Evolutionary conservation across 2,888 invertebrate species (phyloP).

Genomic region (Acanthosepion lycidas): DNA sequence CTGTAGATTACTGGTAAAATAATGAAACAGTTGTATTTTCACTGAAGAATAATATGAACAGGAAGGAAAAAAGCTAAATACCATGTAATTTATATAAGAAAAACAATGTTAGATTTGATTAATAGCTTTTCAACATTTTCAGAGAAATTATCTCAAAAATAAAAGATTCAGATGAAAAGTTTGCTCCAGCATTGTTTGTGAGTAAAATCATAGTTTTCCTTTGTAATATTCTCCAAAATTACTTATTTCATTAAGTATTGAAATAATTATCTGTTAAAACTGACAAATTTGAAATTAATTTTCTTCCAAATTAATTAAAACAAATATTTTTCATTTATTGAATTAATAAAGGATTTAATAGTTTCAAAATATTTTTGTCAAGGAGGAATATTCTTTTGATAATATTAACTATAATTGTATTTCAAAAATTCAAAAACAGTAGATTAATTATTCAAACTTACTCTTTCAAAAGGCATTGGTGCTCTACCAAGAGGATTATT

Average conservation of each 20-base stretch:
- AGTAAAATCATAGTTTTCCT: not conserved
- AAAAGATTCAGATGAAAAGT: not conserved
- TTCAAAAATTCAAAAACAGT: not conserved
- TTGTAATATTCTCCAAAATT: not conserved
- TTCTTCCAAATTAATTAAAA: not conserved
- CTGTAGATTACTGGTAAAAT: not conserved
- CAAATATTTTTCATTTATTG: not conserved
- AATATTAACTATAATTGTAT: not conserved
- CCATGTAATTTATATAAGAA: not conserved
- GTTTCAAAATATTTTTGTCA: not conserved
- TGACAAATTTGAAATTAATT: not conserved
- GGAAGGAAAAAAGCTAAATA: not conserved
- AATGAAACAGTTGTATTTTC: not conserved
- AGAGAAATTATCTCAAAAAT: not conserved
- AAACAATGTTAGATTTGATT: not conserved
- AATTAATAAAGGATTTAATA: not conserved
- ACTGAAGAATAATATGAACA: not conserved
- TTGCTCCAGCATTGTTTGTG: not conserved
- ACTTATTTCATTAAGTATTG: not conserved
- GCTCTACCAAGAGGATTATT: constrained; percentile 43
- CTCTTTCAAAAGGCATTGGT: constrained; percentile 45
- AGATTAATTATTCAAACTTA: not conserved
- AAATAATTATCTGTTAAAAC: not conserved
- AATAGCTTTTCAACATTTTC: not conserved
- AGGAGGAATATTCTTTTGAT: not conserved